These are phyloP conservation scores for Myiotriccus ornatus DNA, from an alignment of 2,797 vertebrate species.

Conservation along the genomic window DNA sequence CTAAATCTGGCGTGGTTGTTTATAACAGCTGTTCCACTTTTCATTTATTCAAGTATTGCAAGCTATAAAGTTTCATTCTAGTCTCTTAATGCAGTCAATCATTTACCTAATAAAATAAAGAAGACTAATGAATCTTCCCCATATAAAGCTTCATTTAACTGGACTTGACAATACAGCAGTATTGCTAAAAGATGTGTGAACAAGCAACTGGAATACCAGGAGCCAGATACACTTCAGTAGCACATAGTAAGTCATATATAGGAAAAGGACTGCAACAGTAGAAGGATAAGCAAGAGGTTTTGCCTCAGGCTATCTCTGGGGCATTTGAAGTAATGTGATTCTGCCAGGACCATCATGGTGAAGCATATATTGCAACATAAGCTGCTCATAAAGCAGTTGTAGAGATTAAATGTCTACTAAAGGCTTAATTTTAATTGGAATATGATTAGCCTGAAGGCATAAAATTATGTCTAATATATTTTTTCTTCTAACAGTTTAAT, in stretches of 20 bases:
- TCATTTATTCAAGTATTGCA: constrained; percentile 20
- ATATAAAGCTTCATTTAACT: constrained; percentile 10
- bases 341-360: neutral
- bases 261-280: constrained; percentile 30
- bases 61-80: constrained; percentile 45
- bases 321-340: constrained; percentile 11
- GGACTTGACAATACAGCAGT: neutral
- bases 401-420: constrained; percentile 61
- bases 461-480: constrained; percentile 36
- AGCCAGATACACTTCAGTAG: neutral
- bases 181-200: neutral
- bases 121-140: constrained; percentile 28
- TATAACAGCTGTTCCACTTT: constrained; percentile 41
- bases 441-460: constrained; percentile 44
- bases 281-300: constrained; percentile 5
- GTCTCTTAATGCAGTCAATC: constrained; percentile 34
- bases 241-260: neutral
- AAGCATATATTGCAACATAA: constrained; percentile 26
- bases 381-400: constrained; percentile 46
- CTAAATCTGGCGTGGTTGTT: constrained; percentile 44
- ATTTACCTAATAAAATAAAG: constrained; percentile 55
- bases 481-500: constrained; percentile 52
- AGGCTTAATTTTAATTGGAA: constrained; percentile 60
- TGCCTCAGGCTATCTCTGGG: constrained; percentile 27
- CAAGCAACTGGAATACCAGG: neutral